Evolutionary conservation across 1,140 invertebrate species (phyloP).

Genomic region (Hylaeus anthracinus): DNA sequence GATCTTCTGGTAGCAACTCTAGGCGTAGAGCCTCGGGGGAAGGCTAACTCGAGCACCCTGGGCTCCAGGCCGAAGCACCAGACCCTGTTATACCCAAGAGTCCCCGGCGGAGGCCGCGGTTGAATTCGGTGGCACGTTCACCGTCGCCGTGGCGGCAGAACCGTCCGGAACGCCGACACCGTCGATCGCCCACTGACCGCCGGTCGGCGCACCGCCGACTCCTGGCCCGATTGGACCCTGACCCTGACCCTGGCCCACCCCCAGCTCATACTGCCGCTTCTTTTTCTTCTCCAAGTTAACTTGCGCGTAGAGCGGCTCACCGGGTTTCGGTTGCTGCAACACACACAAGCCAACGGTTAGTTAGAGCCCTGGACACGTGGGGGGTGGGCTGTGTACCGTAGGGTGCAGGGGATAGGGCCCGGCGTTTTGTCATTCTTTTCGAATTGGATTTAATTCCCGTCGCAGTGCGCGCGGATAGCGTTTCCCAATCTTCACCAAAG

Average conservation of each 20-base stretch:
- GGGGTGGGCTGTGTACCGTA: slow-evolving; percentile 53
- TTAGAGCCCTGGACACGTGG: slow-evolving; percentile 40
- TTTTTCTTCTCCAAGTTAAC: slow-evolving; percentile 91
- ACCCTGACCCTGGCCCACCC: slow-evolving; percentile 75
- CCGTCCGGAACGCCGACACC: slow-evolving; percentile 74
- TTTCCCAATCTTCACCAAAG: not conserved
- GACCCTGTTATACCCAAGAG: slow-evolving; percentile 81
- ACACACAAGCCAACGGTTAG: slow-evolving; percentile 78
- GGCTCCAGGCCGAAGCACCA: not conserved
- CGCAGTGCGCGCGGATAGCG: not conserved
- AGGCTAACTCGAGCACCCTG: slow-evolving; percentile 11
- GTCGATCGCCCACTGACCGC: slow-evolving; percentile 70
- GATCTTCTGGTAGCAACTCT: not conserved
- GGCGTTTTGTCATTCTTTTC: not conserved
- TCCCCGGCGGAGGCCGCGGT: slow-evolving; percentile 81
- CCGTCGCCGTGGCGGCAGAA: slow-evolving; percentile 54
- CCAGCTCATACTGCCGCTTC: slow-evolving; percentile 83
- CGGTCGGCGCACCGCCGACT: slow-evolving; percentile 37
- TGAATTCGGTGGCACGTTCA: slow-evolving; percentile 76
- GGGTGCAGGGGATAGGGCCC: slow-evolving; percentile 15
- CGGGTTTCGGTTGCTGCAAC: slow-evolving; percentile 84
- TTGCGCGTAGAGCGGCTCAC: slow-evolving; percentile 90
- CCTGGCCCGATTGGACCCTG: slow-evolving; percentile 54
- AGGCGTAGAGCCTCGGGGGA: slow-evolving; percentile 27
- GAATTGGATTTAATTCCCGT: too few relatives aligned